These are phyloP conservation scores for Littorina saxatilis DNA, from an alignment of 1,140 invertebrate species.

Conservation along the genomic window DNA sequence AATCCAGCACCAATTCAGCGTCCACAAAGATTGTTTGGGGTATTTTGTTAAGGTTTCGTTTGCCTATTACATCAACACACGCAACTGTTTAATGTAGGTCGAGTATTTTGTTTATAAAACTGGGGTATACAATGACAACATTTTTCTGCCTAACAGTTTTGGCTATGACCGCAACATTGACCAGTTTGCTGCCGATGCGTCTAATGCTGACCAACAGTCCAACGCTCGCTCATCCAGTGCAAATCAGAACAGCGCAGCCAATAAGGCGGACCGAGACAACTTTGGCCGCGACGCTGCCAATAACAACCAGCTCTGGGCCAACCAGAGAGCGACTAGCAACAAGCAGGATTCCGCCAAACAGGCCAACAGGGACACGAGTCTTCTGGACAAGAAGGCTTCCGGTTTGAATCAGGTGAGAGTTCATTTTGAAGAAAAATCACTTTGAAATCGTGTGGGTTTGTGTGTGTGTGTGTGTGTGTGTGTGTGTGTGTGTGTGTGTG, in stretches of 20 bases:
- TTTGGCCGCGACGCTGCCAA: conserved; percentile 29
- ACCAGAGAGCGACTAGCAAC: not conserved
- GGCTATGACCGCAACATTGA: not conserved
- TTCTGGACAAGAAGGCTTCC: not conserved
- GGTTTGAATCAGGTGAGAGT: conserved; percentile 4
- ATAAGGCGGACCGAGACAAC: conserved; percentile 17
- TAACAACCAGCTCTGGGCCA: not conserved
- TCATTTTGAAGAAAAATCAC: too few species aligned
- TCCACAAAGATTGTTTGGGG: too few species aligned
- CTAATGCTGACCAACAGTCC: conserved; percentile 22
- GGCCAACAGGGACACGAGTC: not conserved
- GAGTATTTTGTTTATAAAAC: not conserved
- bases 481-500: too few species aligned
- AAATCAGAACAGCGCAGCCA: conserved; percentile 15
- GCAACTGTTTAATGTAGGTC: too few species aligned
- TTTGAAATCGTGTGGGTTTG: too few species aligned
- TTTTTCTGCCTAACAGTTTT: too few species aligned
- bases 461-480: too few species aligned
- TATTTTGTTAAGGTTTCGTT: too few species aligned
- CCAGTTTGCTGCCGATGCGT: not conserved
- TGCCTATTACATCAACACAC: too few species aligned
- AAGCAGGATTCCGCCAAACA: conserved; percentile 2
- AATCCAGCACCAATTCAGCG: too few species aligned
- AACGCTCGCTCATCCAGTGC: not conserved
- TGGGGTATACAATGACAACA: too few species aligned